These are phyloP conservation scores for Gymnoscopelus braueri DNA, from an alignment of 2,797 vertebrate genomes.

Conservation along the genomic window DNA sequence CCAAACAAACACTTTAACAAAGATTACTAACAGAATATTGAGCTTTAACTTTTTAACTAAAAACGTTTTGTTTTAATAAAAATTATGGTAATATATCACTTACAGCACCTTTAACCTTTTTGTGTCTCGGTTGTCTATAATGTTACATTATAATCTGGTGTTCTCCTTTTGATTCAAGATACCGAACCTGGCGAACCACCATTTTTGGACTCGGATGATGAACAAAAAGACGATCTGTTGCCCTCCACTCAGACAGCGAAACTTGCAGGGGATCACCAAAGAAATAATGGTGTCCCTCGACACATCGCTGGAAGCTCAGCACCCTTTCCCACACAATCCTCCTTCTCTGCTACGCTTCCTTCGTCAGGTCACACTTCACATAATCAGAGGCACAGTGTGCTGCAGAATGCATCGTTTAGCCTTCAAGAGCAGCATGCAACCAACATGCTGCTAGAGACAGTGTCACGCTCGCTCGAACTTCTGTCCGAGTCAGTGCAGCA, in stretches of 20 bases:
- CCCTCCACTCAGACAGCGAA: conserved; percentile 47
- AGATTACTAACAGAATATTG: too few species aligned
- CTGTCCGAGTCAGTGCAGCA: conserved; percentile 85
- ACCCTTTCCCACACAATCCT: conserved; percentile 5
- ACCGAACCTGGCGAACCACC: conserved; percentile 52
- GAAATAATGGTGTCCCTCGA: conserved; percentile 62
- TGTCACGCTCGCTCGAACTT: conserved; percentile 84
- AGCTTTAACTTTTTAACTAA: too few species aligned
- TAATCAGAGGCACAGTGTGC: conserved; percentile 66
- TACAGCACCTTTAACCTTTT: not conserved
- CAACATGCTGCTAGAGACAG: conserved; percentile 80
- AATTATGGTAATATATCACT: too few species aligned
- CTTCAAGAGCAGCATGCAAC: conserved; percentile 85
- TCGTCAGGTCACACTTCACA: conserved; percentile 9
- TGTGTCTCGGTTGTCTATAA: not conserved
- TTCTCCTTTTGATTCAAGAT: conserved; percentile 43
- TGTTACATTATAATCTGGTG: not conserved
- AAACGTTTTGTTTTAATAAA: too few species aligned
- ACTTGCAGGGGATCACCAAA: conserved; percentile 57
- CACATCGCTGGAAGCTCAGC: conserved; percentile 29
- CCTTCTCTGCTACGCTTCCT: conserved; percentile 9
- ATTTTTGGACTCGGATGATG: conserved; percentile 72
- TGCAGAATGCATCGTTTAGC: conserved; percentile 75
- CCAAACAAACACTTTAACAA: too few species aligned
- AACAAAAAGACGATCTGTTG: conserved; percentile 60